Evolutionary conservation across 1,140 invertebrate species (phyloP).

Genomic region (Episyrphus balteatus): DNA sequence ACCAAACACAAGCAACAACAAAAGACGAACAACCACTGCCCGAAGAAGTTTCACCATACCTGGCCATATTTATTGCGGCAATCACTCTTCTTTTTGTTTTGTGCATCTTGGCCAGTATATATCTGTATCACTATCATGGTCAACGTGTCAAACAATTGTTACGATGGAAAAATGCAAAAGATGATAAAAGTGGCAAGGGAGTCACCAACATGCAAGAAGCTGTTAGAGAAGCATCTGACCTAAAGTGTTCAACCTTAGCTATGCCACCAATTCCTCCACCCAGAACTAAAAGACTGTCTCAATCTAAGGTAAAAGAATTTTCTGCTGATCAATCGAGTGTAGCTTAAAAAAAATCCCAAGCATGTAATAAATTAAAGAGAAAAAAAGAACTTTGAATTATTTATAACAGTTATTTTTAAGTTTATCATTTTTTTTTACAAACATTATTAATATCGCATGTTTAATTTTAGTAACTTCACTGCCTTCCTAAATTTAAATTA

Average conservation of each 20-base stretch:
- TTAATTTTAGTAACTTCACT: too few relatives aligned
- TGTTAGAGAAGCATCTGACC: slow-evolving; percentile 5
- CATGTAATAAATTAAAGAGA: too few relatives aligned
- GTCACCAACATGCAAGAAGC: slow-evolving; percentile 1
- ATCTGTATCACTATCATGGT: slow-evolving; percentile 39
- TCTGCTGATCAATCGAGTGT: slow-evolving; percentile 9
- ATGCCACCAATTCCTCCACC: slow-evolving; percentile 40
- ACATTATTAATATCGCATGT: too few relatives aligned
- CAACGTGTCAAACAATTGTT: slow-evolving; percentile 39
- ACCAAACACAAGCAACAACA: neutral
- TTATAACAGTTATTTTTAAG: too few relatives aligned
- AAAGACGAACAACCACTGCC: slow-evolving; percentile 10
- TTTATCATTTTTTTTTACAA: too few relatives aligned
- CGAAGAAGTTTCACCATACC: slow-evolving; percentile 25
- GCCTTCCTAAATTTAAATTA: too few relatives aligned
- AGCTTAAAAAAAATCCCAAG: neutral
- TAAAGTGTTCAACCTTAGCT: slow-evolving; percentile 17
- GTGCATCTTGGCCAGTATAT: slow-evolving; percentile 36
- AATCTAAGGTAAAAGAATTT: slow-evolving; percentile 11
- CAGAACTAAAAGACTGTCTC: slow-evolving; percentile 36
- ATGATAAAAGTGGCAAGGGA: neutral
- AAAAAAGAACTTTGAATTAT: too few relatives aligned
- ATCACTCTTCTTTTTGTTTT: slow-evolving; percentile 38
- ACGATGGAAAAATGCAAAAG: slow-evolving; percentile 22
- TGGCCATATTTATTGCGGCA: slow-evolving; percentile 37